Base-by-base conservation (phyloP, 1,140 invertebrate species). In the Nylanderia fulva region DNA sequence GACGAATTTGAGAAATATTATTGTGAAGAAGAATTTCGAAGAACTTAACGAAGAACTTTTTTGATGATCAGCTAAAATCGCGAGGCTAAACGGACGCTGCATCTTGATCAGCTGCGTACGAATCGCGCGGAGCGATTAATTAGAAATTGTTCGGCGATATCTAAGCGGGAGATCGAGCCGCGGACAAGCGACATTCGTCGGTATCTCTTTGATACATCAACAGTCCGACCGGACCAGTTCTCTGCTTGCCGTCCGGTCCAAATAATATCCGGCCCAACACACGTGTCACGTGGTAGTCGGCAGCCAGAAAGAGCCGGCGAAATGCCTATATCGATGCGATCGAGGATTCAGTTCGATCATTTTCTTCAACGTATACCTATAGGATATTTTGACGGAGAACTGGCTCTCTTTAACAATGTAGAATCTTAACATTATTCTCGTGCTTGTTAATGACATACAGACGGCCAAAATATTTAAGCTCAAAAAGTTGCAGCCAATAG, bases 181-280 rank as follows among this genome's bases (percentile, higher is more conserved):
- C 56, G 48, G 61, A 56, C 60, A 36, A 84, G 85, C 88, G 82
- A 85, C 85, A 83, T 79, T 75, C 75, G 92, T 90, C 91, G 92
- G 93, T 71, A 86, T 86, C 87, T 92, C 92, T 93, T 94, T 94
- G 93, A 94, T 91, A 91, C 87, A 89, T 93, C 92, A 93, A 85
- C 90, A 92, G 91, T 91, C 91, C 84, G 42, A 85, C 87, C 87
- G 87, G 87, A 92, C 91, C 91, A 90, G 90, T 93, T 92, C 86
- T 91, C 86, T 91, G 80, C 85, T 60, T 76, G 52, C 79, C 52
- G 63, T 80, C 85, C 84, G 64, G 76, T 87, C 82, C 74, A 91
- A 92, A 91, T 87, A 88, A 88, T 88, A 85, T 88, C 85, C 66
- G 52, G 68, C 54, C 61, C 64, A 85, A 80, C 87, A 84, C 87